Conservation (phyloP, 2,888 invertebrate genomes). For the Zygogramma bicolorata region DNA sequence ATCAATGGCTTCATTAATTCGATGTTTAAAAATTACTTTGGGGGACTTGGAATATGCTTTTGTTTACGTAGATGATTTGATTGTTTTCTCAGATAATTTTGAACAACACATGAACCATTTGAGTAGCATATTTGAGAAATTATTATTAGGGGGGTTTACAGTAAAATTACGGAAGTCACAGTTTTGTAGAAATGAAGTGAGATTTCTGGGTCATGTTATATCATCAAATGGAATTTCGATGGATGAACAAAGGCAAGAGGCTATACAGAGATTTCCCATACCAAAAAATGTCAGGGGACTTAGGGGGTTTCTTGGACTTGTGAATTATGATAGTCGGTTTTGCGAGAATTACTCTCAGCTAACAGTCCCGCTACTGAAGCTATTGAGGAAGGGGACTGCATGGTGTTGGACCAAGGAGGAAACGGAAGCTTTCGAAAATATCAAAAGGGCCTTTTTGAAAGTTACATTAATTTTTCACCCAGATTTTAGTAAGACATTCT, state of each 20-base stretch:
- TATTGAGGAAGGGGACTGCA: conserved; percentile 19
- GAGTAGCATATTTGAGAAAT: background rate
- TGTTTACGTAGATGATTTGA: background rate
- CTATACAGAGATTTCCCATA: background rate
- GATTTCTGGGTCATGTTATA: background rate
- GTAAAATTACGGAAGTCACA: background rate
- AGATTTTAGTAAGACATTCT: conserved; percentile 14
- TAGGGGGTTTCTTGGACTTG: background rate
- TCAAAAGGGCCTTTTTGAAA: conserved; percentile 24
- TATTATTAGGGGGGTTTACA: background rate
- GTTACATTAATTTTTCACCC: conserved; percentile 28
- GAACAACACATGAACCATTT: background rate
- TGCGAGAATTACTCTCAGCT: background rate
- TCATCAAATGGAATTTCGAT: background rate
- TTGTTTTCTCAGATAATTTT: background rate
- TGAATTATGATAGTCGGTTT: background rate
- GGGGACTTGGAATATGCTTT: background rate
- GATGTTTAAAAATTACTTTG: background rate
- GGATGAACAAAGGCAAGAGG: background rate
- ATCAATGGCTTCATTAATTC: background rate
- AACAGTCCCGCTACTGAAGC: background rate
- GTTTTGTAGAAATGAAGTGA: background rate
- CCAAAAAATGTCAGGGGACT: background rate
- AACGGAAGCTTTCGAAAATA: background rate
- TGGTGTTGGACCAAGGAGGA: conserved; percentile 30